Percentiles rank a stretch among this genome's conserved stretches.
Evolutionary conservation across 2,888 invertebrate genomes (phyloP).

Genomic region (Amblyteles armatorius): DNA sequence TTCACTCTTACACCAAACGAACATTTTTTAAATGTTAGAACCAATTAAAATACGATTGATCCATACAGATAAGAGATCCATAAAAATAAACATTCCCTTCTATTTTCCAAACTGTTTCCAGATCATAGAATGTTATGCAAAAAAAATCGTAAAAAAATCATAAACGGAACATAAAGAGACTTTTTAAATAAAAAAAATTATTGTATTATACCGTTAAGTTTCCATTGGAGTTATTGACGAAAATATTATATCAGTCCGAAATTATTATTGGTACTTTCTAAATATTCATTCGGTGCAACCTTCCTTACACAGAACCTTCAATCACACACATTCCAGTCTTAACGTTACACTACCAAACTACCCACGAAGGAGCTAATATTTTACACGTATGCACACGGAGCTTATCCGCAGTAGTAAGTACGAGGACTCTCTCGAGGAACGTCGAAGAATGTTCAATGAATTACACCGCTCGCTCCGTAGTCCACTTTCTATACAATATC

Average conservation of each 20-base stretch:
- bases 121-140: background rate
- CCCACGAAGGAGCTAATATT: slow-evolving; percentile 8
- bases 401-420: slow-evolving; percentile 3
- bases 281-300: background rate
- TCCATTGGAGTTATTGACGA: background rate
- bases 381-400: slow-evolving; percentile 20
- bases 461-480: background rate
- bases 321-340: slow-evolving; percentile 9
- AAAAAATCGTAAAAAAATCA: background rate
- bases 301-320: background rate
- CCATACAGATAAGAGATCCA: too few species aligned
- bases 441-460: slow-evolving; percentile 16
- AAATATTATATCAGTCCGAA: background rate
- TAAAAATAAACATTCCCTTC: background rate
- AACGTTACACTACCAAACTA: slow-evolving; percentile 4
- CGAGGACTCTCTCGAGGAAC: slow-evolving; percentile 15
- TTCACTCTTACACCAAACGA: background rate
- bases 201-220: background rate
- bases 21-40: background rate
- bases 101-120: background rate
- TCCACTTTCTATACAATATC: background rate
- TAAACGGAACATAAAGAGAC: background rate
- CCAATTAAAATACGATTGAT: too few species aligned
- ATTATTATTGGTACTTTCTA: background rate
- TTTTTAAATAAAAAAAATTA: background rate